Percentiles rank a stretch among this genome's conserved stretches.
These are phyloP conservation scores for Ceriagrion tenellum DNA, from an alignment of 2,888 invertebrate genomes.

Conservation along the genomic window DNA sequence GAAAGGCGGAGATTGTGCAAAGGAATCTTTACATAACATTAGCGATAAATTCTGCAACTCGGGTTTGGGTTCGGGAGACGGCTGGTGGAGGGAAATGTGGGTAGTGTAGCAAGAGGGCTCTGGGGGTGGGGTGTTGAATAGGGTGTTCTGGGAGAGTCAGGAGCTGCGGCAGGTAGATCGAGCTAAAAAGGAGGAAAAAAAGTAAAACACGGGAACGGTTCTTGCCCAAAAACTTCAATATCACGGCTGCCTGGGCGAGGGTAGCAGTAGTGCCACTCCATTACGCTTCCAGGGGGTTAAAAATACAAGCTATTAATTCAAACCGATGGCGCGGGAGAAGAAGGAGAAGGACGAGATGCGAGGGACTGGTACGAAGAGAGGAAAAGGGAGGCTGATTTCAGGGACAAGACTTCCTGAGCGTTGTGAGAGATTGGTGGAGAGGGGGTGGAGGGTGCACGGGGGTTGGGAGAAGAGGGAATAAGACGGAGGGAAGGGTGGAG, in stretches of 20 bases:
- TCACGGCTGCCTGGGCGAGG: slow-evolving; percentile 34
- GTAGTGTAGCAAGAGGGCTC: no score
- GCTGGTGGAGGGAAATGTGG: not conserved
- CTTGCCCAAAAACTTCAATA: slow-evolving; percentile 35
- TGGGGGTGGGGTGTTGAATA: not conserved
- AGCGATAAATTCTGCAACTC: slow-evolving; percentile 54
- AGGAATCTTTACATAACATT: slow-evolving; percentile 56
- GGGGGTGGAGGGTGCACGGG: not conserved
- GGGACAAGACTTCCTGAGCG: not conserved
- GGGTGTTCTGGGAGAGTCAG: not conserved
- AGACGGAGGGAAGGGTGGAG: not conserved
- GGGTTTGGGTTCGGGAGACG: not conserved
- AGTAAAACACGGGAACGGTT: not conserved
- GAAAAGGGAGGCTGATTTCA: not conserved
- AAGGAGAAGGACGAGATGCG: not conserved
- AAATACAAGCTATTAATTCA: slow-evolving; percentile 65
- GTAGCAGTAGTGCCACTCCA: slow-evolving; percentile 62
- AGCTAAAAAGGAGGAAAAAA: not conserved
- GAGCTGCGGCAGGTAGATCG: not conserved
- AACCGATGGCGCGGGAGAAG: not conserved
- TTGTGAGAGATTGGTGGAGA: not conserved
- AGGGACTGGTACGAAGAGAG: not conserved
- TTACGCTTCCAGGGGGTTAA: slow-evolving; percentile 33
- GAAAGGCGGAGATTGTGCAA: not conserved
- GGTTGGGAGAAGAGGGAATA: no score